phyloP scores from a whole-genome alignment of 2,888 invertebrate genomes.

The Hyles lineata region DNA sequence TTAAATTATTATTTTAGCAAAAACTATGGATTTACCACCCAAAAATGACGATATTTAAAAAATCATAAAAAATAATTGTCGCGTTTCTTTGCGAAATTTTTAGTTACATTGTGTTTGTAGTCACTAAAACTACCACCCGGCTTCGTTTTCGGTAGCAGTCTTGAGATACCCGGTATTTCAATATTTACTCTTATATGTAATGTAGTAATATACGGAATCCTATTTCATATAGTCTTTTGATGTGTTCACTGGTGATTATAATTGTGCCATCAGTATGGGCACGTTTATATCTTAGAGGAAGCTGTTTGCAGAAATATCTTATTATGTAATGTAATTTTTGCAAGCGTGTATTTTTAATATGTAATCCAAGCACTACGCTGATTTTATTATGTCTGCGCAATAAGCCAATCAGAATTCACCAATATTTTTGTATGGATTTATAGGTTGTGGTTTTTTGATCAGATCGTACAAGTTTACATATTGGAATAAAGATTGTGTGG shows the following conservation, averaged over 20 bases:
- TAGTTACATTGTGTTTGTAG: too few species aligned
- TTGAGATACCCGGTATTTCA: too few species aligned
- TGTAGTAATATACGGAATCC: background rate
- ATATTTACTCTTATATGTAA: conserved; percentile 16
- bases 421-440: conserved; percentile 31
- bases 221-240: conserved; percentile 25
- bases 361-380: conserved; percentile 9
- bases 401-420: conserved; percentile 17
- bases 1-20: too few species aligned
- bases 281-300: background rate
- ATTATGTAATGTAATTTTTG: background rate
- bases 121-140: too few species aligned
- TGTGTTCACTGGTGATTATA: conserved; percentile 26
- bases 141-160: too few species aligned
- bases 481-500: conserved; percentile 7
- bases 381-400: conserved; percentile 12
- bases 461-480: conserved; percentile 11
- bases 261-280: conserved; percentile 17
- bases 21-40: too few species aligned
- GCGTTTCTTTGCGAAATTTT: too few species aligned
- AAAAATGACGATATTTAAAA: too few species aligned
- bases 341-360: conserved; percentile 1
- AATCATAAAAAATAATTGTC: too few species aligned
- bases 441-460: conserved; percentile 26
- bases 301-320: conserved; percentile 1